Evolutionary conservation across 1,140 invertebrate species (phyloP).

Genomic region (Drosophila tropicalis): DNA sequence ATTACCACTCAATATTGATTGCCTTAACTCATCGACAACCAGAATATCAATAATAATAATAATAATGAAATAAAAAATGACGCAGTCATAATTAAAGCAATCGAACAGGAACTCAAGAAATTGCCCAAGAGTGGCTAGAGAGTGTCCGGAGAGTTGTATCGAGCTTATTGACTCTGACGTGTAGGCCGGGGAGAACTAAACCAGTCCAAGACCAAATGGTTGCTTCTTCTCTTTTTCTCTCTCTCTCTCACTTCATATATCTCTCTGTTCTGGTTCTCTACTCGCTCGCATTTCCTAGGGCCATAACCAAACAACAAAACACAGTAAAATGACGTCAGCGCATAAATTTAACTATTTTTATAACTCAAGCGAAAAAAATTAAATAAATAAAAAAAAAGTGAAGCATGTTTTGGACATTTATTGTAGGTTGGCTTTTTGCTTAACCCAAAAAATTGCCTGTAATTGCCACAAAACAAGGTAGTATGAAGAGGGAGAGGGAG

Average conservation of each 20-base stretch:
- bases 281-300: conserved; percentile 51
- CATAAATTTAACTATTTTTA: conserved; percentile 73
- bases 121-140: conserved; percentile 32
- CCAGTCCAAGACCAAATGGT: conserved; percentile 51
- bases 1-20: conserved; percentile 16
- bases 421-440: conserved; percentile 26
- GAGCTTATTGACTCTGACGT: conserved; percentile 4
- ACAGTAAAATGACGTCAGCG: conserved; percentile 59
- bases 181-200: conserved; percentile 34
- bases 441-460: conserved; percentile 23
- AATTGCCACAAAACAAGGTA: conserved; percentile 5
- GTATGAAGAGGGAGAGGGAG: conserved; percentile 3
- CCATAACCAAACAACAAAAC: neutral
- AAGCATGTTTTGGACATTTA: conserved; percentile 61
- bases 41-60: conserved; percentile 7
- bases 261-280: conserved; percentile 35
- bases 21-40: conserved; percentile 1
- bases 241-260: conserved; percentile 9
- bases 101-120: conserved; percentile 57
- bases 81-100: conserved; percentile 53
- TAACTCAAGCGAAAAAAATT: conserved; percentile 34
- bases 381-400: conserved; percentile 40
- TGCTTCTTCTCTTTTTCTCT: conserved; percentile 2
- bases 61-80: conserved; percentile 30
- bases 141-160: conserved; percentile 8